Conservation (phyloP, 2,888 invertebrate genomes). For the Ochropacha duplaris region DNA sequence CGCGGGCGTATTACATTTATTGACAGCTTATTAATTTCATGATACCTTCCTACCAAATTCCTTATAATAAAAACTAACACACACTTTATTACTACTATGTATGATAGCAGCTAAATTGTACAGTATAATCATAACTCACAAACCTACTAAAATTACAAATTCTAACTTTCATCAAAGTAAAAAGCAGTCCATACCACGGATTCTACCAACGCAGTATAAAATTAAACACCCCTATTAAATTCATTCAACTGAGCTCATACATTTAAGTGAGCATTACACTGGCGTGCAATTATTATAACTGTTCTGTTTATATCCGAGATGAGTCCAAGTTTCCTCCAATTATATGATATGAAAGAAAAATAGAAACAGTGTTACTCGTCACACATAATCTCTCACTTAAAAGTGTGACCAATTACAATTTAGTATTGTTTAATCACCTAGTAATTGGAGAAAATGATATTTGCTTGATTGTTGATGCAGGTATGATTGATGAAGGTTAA, state of each 20-base stretch:
- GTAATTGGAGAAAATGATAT: background rate
- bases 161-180: background rate
- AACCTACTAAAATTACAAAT: background rate
- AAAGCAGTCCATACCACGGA: background rate
- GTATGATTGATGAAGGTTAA: background rate
- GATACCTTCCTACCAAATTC: too few species aligned
- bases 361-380: background rate
- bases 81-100: background rate
- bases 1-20: too few species aligned
- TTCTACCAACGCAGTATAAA: background rate
- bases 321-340: background rate
- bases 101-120: background rate
- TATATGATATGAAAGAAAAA: background rate
- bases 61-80: background rate
- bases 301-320: slow-evolving; percentile 8
- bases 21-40: too few species aligned
- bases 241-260: background rate
- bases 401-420: slow-evolving; percentile 2
- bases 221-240: background rate
- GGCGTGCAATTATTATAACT: slow-evolving; percentile 10
- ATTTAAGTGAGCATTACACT: background rate
- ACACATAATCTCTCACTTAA: background rate
- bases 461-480: background rate
- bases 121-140: background rate
- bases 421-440: slow-evolving; percentile 1